Evolutionary conservation across 2,888 invertebrate species (phyloP), one percentile per base, ranked within the genome.

Genomic region (Drymonia ruficornis): DNA sequence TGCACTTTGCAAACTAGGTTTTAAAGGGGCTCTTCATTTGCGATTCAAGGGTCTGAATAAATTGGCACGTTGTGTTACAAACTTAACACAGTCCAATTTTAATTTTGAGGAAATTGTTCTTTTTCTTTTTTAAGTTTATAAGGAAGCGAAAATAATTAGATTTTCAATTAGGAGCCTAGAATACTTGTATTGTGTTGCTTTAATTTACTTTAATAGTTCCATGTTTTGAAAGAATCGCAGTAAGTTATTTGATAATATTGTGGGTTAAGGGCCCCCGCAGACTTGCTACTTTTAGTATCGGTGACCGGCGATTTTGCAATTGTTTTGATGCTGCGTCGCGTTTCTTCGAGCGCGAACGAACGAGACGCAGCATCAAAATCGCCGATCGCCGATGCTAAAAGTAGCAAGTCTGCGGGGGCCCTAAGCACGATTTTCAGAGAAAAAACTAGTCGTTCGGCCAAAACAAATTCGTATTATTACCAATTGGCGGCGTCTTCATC

Each of bases 61-160:
- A 52, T 49, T 74, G 70, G 76, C 52, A 52, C 18, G 47, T 46
- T 61, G 61, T 56, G 60, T 64, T 61, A 65, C 66, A 65, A 70
- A 66, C 65, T 61, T 67, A 63, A 65, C 65, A 65, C 57, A 13
- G 60, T 60, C 60, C 61, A 66, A 65, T 66, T 73, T 72, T 66
- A 68, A 74, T 70, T 70, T 68, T 56, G 61, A 65, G 48, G 56
- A 64, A 23, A 65, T 61, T 56, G 61, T 61, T 69, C 64, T 52
- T 65, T 55, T 63, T 59, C 49, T 65, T 58, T 59, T 62, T 40
- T 55, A 58, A 58, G 53, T 56, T 65, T 61, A 45, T 61, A 63
- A 51, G 55, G 56, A 55, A 52, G 18, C 50, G 43, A 53, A 59
- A 60, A 53, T 63, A 65, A 73, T 66, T 62, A 62, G n/a, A 60